These are phyloP conservation scores for Reticulitermes speratus DNA, from an alignment of 1,140 invertebrate species.

Conservation along the genomic window DNA sequence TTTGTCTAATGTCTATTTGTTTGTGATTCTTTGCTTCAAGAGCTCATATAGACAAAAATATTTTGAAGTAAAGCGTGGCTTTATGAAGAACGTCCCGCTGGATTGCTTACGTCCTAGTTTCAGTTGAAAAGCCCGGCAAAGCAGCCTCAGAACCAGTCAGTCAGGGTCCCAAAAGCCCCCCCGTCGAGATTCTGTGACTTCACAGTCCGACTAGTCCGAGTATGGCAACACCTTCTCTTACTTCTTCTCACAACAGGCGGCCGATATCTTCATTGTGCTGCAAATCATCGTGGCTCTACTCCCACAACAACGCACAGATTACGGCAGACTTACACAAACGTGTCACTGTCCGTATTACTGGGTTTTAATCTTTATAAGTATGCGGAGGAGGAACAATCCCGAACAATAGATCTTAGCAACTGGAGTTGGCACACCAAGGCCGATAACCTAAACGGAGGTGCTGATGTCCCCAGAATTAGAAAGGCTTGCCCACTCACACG, in stretches of 20 bases:
- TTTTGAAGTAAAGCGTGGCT: too few species aligned
- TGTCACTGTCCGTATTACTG: background rate
- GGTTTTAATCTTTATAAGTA: background rate
- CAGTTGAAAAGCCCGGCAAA: background rate
- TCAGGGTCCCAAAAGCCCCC: background rate
- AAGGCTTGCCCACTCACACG: too few species aligned
- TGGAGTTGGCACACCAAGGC: background rate
- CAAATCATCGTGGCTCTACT: background rate
- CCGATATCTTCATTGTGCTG: background rate
- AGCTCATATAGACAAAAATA: too few species aligned
- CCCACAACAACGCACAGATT: background rate
- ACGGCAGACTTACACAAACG: background rate
- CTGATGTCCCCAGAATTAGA: background rate
- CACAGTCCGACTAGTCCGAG: background rate
- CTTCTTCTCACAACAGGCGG: background rate
- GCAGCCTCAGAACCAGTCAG: background rate
- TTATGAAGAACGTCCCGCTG: too few species aligned
- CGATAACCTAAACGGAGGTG: background rate
- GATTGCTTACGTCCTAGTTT: background rate
- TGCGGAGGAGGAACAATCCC: background rate
- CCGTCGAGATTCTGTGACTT: slow-evolving; percentile 14
- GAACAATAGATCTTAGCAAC: too few species aligned
- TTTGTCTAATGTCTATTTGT: too few species aligned
- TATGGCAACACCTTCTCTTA: background rate
- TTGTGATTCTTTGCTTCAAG: too few species aligned